Conservation (phyloP, 1,140 invertebrate species). For the Caerostris darwini region DNA sequence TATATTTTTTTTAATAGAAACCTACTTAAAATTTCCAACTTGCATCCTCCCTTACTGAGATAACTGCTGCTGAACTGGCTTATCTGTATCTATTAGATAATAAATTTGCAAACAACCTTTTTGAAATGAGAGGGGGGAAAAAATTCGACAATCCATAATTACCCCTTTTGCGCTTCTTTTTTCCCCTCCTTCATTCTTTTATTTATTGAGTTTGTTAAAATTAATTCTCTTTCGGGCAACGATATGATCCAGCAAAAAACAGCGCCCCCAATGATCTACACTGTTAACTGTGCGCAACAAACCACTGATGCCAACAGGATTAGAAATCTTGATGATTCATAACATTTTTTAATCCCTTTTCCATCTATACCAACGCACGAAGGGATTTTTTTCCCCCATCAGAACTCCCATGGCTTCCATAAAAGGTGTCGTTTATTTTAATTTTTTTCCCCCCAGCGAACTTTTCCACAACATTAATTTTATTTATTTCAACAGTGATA, state of each 20-base stretch:
- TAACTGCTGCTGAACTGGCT: neutral
- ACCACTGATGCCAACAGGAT: neutral
- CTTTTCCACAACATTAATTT: conserved; percentile 69
- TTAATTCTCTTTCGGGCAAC: neutral
- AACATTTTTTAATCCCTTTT: conserved; percentile 64
- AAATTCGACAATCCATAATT: neutral
- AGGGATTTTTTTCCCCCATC: neutral
- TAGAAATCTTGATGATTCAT: conserved; percentile 44
- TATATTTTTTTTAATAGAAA: neutral
- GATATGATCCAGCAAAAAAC: too few species aligned
- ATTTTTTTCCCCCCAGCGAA: neutral
- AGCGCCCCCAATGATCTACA: too few species aligned
- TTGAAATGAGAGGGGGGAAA: neutral
- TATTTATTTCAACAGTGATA: conserved; percentile 69
- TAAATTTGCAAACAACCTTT: neutral
- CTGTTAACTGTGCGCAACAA: too few species aligned
- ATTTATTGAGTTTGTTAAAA: conserved; percentile 20
- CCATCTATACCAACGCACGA: too few species aligned
- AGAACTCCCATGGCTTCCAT: neutral
- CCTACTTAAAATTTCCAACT: neutral
- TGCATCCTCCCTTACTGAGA: neutral
- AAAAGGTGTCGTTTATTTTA: conserved; percentile 39
- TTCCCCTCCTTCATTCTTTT: neutral
- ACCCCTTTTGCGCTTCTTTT: neutral
- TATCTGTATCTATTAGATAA: neutral